These are phyloP conservation scores for Echinometra lucunter DNA, from an alignment of 53 echinoderm and acorn worm genomes.

Conservation along the genomic window DNA sequence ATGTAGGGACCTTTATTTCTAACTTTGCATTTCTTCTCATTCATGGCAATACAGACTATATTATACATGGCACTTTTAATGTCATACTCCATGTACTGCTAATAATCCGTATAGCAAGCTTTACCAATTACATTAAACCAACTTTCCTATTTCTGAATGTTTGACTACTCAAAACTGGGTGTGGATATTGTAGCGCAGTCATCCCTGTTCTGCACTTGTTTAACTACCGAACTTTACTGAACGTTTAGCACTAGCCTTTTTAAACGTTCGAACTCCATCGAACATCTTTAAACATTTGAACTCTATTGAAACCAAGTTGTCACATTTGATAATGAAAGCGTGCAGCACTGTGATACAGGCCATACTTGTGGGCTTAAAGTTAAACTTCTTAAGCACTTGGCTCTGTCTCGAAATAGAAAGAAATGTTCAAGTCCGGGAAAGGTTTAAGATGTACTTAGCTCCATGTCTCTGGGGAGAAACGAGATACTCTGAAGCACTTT, in stretches of 20 bases:
- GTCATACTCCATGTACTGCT: not conserved
- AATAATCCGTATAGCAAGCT: not conserved
- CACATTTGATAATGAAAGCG: not conserved
- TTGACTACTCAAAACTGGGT: not conserved
- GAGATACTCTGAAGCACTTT: conserved; percentile 17
- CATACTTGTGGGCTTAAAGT: conserved; percentile 21
- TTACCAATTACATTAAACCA: not conserved
- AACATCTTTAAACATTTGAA: conserved; percentile 18
- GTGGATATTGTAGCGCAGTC: not conserved
- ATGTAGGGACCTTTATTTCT: too few relatives aligned
- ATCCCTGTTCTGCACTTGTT: not conserved
- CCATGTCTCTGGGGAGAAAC: not conserved
- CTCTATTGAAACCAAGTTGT: conserved; percentile 22
- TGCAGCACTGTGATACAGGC: not conserved
- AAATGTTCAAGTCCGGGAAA: conserved; percentile 5
- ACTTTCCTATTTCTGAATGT: not conserved
- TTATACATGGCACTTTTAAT: not conserved
- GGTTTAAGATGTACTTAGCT: not conserved
- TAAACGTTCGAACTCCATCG: not conserved
- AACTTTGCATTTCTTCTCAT: not conserved
- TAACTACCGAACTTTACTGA: not conserved
- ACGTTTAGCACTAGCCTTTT: not conserved
- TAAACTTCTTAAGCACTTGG: conserved; percentile 9
- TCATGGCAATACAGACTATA: not conserved
- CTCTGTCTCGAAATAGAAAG: not conserved